A percentile compares a stretch with the other conserved stretches of the same genome.
Evolutionary conservation across 2,797 vertebrate genomes (phyloP).

Genomic region (Adrianichthys oophorus): DNA sequence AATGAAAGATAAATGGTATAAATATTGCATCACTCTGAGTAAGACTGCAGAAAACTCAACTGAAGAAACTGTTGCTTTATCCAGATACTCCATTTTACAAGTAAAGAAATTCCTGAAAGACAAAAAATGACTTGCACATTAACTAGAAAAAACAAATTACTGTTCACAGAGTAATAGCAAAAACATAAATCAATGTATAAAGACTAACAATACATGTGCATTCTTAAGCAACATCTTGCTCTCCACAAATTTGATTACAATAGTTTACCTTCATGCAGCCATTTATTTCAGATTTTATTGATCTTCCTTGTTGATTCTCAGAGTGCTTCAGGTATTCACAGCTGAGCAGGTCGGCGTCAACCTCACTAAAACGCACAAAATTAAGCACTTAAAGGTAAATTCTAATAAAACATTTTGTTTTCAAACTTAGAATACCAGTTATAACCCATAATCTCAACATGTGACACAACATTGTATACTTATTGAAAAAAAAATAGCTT

Average conservation of each 20-base stretch:
- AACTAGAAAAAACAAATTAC: slow-evolving; percentile 4
- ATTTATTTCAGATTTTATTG: slow-evolving; percentile 38
- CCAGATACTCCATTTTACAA: slow-evolving; percentile 39
- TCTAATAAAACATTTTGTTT: too few species aligned
- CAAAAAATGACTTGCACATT: slow-evolving; percentile 8
- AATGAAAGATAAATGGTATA: slow-evolving; percentile 27
- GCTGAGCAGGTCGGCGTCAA: slow-evolving; percentile 82
- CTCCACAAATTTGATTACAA: not conserved
- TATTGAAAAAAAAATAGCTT: too few species aligned
- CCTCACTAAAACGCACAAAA: slow-evolving; percentile 69
- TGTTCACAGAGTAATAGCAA: not conserved
- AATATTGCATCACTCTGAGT: slow-evolving; percentile 35
- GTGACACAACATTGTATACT: too few species aligned
- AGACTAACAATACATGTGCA: too few species aligned
- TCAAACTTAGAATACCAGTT: too few species aligned
- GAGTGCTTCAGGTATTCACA: slow-evolving; percentile 76
- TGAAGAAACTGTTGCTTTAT: slow-evolving; percentile 23
- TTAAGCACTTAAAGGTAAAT: not conserved
- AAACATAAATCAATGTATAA: not conserved
- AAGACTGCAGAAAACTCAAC: slow-evolving; percentile 16
- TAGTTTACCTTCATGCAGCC: slow-evolving; percentile 78
- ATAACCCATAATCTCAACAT: too few species aligned
- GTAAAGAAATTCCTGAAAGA: slow-evolving; percentile 62
- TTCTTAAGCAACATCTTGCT: not conserved
- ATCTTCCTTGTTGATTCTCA: slow-evolving; percentile 61